Evolutionary conservation across 2,888 invertebrate species (phyloP).

Genomic region (Cataglyphis albicans): DNA sequence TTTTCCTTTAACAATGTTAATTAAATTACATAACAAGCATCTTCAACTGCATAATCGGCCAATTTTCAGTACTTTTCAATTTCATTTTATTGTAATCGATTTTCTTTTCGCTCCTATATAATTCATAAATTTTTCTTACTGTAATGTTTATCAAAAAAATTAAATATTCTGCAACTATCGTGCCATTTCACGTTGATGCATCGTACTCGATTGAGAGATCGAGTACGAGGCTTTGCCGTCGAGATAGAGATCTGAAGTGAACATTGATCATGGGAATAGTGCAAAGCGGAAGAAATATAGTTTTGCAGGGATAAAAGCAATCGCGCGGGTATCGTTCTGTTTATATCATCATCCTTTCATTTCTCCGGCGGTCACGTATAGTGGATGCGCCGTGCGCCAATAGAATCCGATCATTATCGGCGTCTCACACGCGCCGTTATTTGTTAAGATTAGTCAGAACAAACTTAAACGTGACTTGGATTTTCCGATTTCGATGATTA

Average conservation of each 20-base stretch:
- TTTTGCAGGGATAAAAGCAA: constrained; percentile 48
- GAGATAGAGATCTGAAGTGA: constrained; percentile 19
- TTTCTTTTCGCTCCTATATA: not conserved
- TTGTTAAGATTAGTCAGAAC: constrained; percentile 33
- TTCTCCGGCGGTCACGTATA: constrained; percentile 72
- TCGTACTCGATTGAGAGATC: not conserved
- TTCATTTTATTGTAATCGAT: not conserved
- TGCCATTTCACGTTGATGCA: not conserved
- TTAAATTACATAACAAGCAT: not conserved
- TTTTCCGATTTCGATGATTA: constrained; percentile 20
- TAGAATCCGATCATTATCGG: constrained; percentile 26
- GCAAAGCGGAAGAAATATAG: not conserved
- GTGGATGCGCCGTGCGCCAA: constrained; percentile 45
- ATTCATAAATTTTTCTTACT: not conserved
- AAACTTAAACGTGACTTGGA: constrained; percentile 18
- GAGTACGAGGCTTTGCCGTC: not conserved
- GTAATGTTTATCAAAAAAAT: not conserved
- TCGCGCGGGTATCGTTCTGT: constrained; percentile 45
- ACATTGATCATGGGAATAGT: constrained; percentile 18
- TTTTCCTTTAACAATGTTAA: not conserved
- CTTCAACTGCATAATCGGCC: not conserved
- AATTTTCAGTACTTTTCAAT: not conserved
- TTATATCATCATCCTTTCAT: constrained; percentile 70
- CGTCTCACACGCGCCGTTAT: constrained; percentile 40
- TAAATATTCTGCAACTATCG: not conserved